Conservation (phyloP, 2,797 vertebrate species). For the Coregonus ussuriensis region DNA sequence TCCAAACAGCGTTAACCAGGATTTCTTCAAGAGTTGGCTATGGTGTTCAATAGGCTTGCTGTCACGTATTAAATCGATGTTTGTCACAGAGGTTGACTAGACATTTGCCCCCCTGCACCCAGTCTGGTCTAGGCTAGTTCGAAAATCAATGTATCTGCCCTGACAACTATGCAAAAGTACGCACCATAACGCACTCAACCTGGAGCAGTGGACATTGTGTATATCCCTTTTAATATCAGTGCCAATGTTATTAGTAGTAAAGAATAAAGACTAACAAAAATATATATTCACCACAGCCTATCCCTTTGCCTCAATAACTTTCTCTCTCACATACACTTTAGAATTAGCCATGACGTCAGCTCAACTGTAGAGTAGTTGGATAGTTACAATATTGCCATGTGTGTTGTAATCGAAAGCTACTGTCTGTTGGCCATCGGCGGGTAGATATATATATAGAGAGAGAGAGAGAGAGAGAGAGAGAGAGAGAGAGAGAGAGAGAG, state of each 20-base stretch:
- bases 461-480: conserved; percentile 2
- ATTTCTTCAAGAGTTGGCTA: too few species aligned
- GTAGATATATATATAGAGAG: not conserved
- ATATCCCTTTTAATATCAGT: not conserved
- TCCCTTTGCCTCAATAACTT: not conserved
- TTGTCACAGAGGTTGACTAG: not conserved
- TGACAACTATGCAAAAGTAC: not conserved
- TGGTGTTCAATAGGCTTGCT: too few species aligned
- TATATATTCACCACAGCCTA: not conserved
- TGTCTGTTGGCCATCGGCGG: not conserved
- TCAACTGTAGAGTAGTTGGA: conserved; percentile 41
- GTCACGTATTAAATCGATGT: not conserved
- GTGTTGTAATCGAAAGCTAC: not conserved
- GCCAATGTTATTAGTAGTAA: not conserved
- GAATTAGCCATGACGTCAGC: conserved; percentile 31
- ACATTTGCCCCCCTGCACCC: not conserved
- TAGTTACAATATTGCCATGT: conserved; percentile 17
- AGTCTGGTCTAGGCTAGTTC: not conserved
- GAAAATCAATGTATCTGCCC: not conserved
- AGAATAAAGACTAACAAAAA: not conserved
- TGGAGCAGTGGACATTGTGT: not conserved
- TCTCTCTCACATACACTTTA: not conserved
- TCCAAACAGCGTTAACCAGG: too few species aligned
- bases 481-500: conserved; percentile 49
- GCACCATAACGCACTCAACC: not conserved